Percentiles rank a stretch among this genome's conserved stretches.
phyloP scores from a whole-genome alignment of 1,140 invertebrate species.

The Hermetia illucens region DNA sequence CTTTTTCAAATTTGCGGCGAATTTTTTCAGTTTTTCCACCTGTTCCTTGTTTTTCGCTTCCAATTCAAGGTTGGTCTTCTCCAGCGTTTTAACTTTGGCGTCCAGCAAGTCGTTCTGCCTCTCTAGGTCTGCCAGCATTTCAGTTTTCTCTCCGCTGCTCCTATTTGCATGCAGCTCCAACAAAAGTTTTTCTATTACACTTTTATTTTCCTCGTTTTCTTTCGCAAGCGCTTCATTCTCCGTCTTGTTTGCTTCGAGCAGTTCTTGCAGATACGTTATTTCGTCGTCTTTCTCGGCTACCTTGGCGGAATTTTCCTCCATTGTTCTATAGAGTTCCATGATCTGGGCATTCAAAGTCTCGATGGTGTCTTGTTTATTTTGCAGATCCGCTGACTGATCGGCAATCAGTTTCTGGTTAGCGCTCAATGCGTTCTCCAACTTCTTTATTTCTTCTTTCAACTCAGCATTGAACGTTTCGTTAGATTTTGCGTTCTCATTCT shows the following conservation, averaged over 20 bases:
- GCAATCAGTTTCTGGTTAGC: conserved; percentile 15
- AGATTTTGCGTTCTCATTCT: conserved; percentile 13
- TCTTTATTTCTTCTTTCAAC: conserved; percentile 10
- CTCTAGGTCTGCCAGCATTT: conserved; percentile 12
- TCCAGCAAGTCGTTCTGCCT: conserved; percentile 25
- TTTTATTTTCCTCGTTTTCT: conserved; percentile 27
- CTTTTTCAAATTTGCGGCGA: conserved; percentile 58
- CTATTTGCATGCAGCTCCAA: conserved; percentile 11
- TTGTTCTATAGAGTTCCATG: conserved; percentile 14
- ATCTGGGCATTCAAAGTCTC: conserved; percentile 22
- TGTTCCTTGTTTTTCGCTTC: conserved; percentile 33
- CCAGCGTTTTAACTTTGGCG: conserved; percentile 24
- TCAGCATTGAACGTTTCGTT: too few species aligned
- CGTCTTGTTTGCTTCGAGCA: conserved; percentile 29
- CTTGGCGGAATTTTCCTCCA: conserved; percentile 19
- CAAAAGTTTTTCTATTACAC: conserved; percentile 23
- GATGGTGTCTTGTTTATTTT: conserved; percentile 20
- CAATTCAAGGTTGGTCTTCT: conserved; percentile 31
- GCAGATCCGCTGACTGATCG: conserved; percentile 16
- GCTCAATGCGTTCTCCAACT: conserved; percentile 7
- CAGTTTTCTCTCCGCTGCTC: conserved; percentile 1
- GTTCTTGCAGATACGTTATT: conserved; percentile 13
- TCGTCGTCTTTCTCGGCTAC: conserved; percentile 17
- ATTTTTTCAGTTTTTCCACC: conserved; percentile 60
- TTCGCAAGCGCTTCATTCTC: conserved; percentile 37